Evolutionary conservation across 2,797 vertebrate species (phyloP).

Genomic region (Pseudochromis fuscus): DNA sequence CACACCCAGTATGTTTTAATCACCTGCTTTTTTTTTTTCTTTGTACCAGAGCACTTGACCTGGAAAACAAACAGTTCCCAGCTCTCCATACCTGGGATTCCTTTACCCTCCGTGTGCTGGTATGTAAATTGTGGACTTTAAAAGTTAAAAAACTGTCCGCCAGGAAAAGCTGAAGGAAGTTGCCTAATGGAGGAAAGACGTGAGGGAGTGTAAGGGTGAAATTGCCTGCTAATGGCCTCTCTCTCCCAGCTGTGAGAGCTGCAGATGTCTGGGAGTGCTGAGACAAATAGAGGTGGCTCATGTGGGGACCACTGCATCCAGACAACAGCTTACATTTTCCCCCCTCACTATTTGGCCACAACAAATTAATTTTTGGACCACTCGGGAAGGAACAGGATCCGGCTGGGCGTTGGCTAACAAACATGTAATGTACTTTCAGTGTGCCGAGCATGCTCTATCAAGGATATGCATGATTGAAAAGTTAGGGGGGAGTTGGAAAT

Average conservation of each 20-base stretch:
- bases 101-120: constrained; percentile 13
- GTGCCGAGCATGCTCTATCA: constrained; percentile 50
- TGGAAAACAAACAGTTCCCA: constrained; percentile 38
- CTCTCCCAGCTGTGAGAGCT: constrained; percentile 71
- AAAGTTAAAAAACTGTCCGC: constrained; percentile 36
- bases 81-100: constrained; percentile 26
- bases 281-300: constrained; percentile 72
- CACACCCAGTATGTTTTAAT: constrained; percentile 40
- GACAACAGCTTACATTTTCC: constrained; percentile 53
- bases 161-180: constrained; percentile 61
- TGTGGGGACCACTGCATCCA: constrained; percentile 59
- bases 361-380: constrained; percentile 76
- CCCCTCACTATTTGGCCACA: constrained; percentile 66
- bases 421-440: constrained; percentile 65
- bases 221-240: constrained; percentile 69
- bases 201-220: constrained; percentile 63
- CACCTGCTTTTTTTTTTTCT: constrained; percentile 17
- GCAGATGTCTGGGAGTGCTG: constrained; percentile 72
- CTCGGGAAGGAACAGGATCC: constrained; percentile 54
- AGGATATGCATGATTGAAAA: constrained; percentile 72
- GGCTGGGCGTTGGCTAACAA: constrained; percentile 69
- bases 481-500: constrained; percentile 60
- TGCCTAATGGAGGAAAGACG: constrained; percentile 58
- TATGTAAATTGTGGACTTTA: constrained; percentile 39
- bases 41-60: constrained; percentile 40